Conservation (phyloP, 2,797 vertebrate genomes). For the Fratercula arctica region DNA sequence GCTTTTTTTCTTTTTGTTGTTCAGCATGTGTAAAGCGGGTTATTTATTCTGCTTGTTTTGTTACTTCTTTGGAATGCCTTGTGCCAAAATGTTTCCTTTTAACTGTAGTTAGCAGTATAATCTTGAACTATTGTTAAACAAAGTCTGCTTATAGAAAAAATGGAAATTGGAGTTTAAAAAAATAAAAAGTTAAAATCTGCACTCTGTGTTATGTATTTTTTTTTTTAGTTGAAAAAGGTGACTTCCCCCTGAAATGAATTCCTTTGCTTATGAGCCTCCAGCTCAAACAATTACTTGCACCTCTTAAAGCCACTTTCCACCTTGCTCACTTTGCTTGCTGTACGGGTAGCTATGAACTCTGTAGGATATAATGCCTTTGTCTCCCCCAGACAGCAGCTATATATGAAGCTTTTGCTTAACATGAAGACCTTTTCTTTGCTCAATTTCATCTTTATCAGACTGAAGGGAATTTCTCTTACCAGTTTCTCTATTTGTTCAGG, state of each 20-base stretch:
- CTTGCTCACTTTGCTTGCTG: neutral
- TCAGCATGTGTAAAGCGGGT: neutral
- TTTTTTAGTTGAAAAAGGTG: neutral
- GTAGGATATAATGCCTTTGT: neutral
- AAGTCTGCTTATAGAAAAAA: neutral
- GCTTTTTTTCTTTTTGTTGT: neutral
- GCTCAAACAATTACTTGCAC: neutral
- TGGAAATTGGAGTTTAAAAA: neutral
- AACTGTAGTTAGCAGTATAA: neutral
- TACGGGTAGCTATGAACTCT: neutral
- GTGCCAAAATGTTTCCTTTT: neutral
- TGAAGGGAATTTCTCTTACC: neutral
- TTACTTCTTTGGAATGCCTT: neutral
- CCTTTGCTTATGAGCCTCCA: neutral
- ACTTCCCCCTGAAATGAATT: neutral
- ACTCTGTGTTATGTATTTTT: neutral
- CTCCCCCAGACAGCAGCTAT: neutral
- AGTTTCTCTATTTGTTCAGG: neutral
- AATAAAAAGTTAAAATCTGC: neutral
- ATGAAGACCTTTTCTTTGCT: neutral
- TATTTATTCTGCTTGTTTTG: slow-evolving; percentile 59
- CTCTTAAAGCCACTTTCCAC: neutral
- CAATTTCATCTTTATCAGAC: neutral
- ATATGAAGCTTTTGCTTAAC: neutral
- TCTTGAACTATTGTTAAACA: neutral